Evolutionary conservation across 2,888 invertebrate genomes (phyloP), one percentile per base, ranked within the genome.

Genomic region (Trilocha varians): DNA sequence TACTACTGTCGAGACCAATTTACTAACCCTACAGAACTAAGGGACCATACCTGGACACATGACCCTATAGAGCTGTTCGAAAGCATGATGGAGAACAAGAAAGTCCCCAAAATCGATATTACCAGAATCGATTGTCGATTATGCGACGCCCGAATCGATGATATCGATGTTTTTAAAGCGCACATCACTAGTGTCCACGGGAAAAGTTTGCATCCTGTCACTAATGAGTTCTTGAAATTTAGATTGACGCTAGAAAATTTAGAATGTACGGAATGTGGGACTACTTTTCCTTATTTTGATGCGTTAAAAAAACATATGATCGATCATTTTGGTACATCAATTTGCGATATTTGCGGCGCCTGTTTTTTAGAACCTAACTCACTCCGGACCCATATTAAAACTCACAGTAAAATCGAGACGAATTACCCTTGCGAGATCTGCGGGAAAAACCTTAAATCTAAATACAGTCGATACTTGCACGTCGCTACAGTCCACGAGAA

Each of bases 381-480:
- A 0, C 44, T 87, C 1, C 45, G 75, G 0, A 85, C 78, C 6
- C 88, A 88, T 48, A 71, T 75, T 3, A 74, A 72, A 14, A 65
- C 68, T 0, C 83, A 83, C 45, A 83, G 65, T 40, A 87, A 77
- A 48, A 79, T 85, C 2, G 87, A 74, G 3, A 79, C 78, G 11
- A 82, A 70, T 14, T 78, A 78, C 42, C 77, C 78, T 0, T 90
- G 90, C 43, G 78, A 82, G 3, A 63, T 78, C 0, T 87, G 87
- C 44, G 84, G 83, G 0, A 86, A 85, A 43, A 71, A 67, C 11
- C 61, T 87, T 3, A 78, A 78, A 45, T 79, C 78, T 0, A 77
- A 78, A 13, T 78, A 82, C 42, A 80, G 78, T 16, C 57, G 70
- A 6, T 72, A 76, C 1, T 38, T 82, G 2, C 85, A 85, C 14